Base-by-base conservation (phyloP, 2,113 vertebrate genomes). In the Ochotona curzoniae region DNA sequence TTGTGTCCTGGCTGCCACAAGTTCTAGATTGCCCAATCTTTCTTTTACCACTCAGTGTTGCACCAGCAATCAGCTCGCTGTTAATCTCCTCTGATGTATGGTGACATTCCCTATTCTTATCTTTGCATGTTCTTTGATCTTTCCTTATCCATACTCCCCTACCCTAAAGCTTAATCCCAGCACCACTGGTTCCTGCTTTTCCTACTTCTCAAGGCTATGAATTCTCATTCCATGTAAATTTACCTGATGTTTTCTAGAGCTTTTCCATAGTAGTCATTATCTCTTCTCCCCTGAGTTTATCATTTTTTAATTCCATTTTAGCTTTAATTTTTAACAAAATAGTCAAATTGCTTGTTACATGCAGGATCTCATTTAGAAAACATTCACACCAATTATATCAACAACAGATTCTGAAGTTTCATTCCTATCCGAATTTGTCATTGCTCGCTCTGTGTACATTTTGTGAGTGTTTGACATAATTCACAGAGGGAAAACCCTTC, bases 11-110 rank as follows among this genome's bases (percentile, higher is more conserved):
- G 89, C 83, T 79, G 60, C 64, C 49, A 54, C 60, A 71, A 84
- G 89, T 74, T 89, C 32, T 80, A 89, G 38, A 91, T 63, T 63
- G 32, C 54, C 49, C 69, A 38, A 54, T 87, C 80, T 94, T 94
- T 80, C 64, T 73, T 89, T 87, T 32, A 61, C 67, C 60, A 89
- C 49, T 93, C 83, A 73, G 0, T 17, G 38, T 69, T 75, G 57
- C 63, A 74, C 49, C 32, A 87, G 69, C 30, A 83, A 67, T 92
- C 79, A 26, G 64, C 38, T n/a, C n/a, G 61, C 30, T 51, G 87
- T 57, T 94, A 78, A 84, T 81, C 87, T 91, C 61, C 57, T 82
- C 63, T 92, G 63, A 64, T 54, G 49, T 38, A 6, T 30, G 71
- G 67, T 57, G 79, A 71, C 66, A 49, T 49, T 2, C 2, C 61